phyloP scores from a whole-genome alignment of 2,888 invertebrate genomes.

The Candidula unifasciata region DNA sequence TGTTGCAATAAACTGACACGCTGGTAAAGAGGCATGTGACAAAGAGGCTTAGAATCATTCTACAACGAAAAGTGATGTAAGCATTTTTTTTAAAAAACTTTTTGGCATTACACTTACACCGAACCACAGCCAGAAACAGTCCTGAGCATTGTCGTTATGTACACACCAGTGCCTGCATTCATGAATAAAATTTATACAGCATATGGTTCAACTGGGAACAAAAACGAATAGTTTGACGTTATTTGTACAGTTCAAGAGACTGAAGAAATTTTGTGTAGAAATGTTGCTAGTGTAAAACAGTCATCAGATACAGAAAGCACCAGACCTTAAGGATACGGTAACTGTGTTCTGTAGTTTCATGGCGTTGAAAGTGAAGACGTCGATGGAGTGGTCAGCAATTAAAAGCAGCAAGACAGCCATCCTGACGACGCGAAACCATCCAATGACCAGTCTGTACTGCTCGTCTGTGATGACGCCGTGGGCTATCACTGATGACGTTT shows the following conservation, averaged over 20 bases:
- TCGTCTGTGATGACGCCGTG: constrained; percentile 6
- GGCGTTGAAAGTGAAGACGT: neutral
- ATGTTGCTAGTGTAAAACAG: neutral
- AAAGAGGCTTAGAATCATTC: neutral
- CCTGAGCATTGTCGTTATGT: neutral
- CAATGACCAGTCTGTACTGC: neutral
- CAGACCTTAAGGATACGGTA: constrained; percentile 11
- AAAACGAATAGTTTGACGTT: neutral
- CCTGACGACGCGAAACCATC: neutral
- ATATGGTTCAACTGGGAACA: constrained; percentile 19
- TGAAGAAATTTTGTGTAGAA: neutral
- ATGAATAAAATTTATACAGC: neutral
- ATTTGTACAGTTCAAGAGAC: neutral
- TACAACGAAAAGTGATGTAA: neutral
- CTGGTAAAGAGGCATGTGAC: neutral
- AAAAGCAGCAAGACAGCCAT: neutral
- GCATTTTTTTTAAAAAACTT: neutral
- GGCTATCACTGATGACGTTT: neutral
- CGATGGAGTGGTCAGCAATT: neutral
- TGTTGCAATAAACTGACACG: neutral
- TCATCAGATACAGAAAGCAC: neutral
- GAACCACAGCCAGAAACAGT: constrained; percentile 29
- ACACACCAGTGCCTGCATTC: neutral
- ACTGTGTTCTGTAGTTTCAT: constrained; percentile 14
- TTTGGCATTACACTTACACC: constrained; percentile 26